A percentile compares a stretch with the other conserved stretches of the same genome.
Conservation (phyloP, 1,140 invertebrate genomes). For the Odontomachus brunneus region DNA sequence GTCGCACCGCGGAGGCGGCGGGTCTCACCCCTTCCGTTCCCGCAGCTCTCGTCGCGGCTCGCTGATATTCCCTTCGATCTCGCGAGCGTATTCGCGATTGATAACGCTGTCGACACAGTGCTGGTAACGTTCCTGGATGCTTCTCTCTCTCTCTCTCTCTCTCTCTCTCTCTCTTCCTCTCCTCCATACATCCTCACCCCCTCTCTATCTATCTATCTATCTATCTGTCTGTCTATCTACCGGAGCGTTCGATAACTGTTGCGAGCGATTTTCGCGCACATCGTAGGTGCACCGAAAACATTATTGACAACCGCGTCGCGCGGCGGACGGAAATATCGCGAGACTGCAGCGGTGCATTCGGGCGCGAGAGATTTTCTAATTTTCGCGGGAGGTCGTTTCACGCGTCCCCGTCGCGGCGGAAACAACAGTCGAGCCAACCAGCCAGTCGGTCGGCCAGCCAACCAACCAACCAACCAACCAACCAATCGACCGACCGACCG, state of each 20-base stretch:
- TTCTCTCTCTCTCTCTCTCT: too few species aligned
- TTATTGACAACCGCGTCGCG: conserved; percentile 33
- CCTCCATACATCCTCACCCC: too few species aligned
- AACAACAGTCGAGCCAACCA: neutral
- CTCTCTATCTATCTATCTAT: too few species aligned
- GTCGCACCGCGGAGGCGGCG: conserved; percentile 24
- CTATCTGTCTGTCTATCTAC: too few species aligned
- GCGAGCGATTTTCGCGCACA: conserved; percentile 12
- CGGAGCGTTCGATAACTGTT: too few species aligned
- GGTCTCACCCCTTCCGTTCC: conserved; percentile 28
- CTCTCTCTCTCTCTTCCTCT: too few species aligned
- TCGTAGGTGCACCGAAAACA: neutral
- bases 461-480: too few species aligned
- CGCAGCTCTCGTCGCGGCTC: conserved; percentile 25
- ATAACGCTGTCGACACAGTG: conserved; percentile 48
- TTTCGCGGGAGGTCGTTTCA: neutral
- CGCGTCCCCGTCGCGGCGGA: neutral
- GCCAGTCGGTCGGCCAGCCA: too few species aligned
- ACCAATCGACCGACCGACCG: too few species aligned
- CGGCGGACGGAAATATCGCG: conserved; percentile 2
- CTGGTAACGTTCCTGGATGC: too few species aligned
- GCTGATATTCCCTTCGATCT: conserved; percentile 55
- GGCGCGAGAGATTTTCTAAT: conserved; percentile 22
- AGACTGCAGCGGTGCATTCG: neutral
- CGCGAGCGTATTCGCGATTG: conserved; percentile 60